Base-by-base conservation (phyloP, 2,797 vertebrate genomes). In the Oreochromis mossambicus region DNA sequence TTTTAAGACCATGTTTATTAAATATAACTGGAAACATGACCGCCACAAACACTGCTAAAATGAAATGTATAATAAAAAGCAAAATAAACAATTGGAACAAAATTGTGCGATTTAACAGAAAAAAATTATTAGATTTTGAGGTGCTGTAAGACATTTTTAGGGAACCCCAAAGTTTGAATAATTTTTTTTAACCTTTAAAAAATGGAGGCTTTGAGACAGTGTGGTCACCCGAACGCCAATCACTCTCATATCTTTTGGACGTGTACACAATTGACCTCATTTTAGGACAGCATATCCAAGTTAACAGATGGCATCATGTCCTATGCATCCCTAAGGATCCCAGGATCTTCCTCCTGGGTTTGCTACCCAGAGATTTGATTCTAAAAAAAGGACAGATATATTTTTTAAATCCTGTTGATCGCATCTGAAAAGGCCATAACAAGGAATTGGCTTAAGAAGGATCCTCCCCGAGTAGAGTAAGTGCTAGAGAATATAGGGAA, bases 351-450 rank as follows among this genome's bases (percentile, higher is more conserved):
- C 15, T 11, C 19, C 56, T 1, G 0, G 56, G 29, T 58, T 58
- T 58, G 0, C 1, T 34, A 58, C 56, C 0, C 56, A 58, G 56
- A 17, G 55, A 58, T 58, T 58, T 58, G 55, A 58, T 58, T 58
- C 26, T 58, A 58, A 58, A 58, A 58, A 32, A 32, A 58, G 5
- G 29, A 34, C 6, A 11, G 3, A 58, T 19, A 58, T 34, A 19
- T 34, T 58, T 2, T 58, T 58, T 4, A 19, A 58, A 58, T 58
- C 56, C 0, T 1, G 0, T 58, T 58, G 56, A 34, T 34, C 0
- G 1, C 15, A 58, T 58, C 2, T 58, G 15, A 58, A 11, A 58
- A 58, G 56, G 29, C 29, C 29, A 34, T 34, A 58, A 58, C 56
- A 58, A 58, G 55, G 26, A 58, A 58, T 17, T 6, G 17, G 5